phyloP scores from a whole-genome alignment of 2,797 vertebrate species.

The Taenioides sp. region DNA sequence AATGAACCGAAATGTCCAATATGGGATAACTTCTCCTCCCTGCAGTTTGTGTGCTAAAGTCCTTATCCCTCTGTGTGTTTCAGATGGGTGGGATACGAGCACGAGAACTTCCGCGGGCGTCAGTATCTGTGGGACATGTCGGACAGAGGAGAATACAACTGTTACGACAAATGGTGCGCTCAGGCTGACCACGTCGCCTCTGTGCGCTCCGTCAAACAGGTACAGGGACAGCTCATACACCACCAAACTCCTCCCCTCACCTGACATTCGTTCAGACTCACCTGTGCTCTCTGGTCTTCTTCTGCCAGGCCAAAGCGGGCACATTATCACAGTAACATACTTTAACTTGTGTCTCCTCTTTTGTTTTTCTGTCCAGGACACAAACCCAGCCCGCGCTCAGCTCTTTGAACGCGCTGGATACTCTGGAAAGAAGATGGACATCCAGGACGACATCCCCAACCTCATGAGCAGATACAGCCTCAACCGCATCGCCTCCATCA shows the following conservation, averaged over 20 bases:
- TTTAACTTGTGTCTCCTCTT: background rate
- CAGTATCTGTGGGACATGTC: slow-evolving; percentile 84
- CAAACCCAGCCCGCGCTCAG: slow-evolving; percentile 66
- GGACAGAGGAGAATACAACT: slow-evolving; percentile 79
- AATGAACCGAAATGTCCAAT: no score
- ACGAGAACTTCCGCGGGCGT: slow-evolving; percentile 80
- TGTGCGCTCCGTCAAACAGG: slow-evolving; percentile 78
- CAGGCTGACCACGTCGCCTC: slow-evolving; percentile 77
- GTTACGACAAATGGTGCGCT: slow-evolving; percentile 79
- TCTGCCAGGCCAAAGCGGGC: no score
- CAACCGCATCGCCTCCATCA: slow-evolving; percentile 76
- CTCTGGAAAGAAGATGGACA: slow-evolving; percentile 78
- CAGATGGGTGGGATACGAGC: slow-evolving; percentile 80
- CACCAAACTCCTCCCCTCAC: no score
- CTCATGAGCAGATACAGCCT: slow-evolving; percentile 80
- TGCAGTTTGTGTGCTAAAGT: background rate
- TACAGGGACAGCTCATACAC: slow-evolving; percentile 17
- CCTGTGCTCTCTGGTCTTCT: no score
- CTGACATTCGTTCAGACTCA: no score
- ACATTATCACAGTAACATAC: no score
- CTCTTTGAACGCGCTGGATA: slow-evolving; percentile 75
- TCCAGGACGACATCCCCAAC: slow-evolving; percentile 82
- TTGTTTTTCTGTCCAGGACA: slow-evolving; percentile 54
- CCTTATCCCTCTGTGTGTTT: background rate
- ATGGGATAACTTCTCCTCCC: no score